phyloP scores from a whole-genome alignment of 2,888 invertebrate species.

The Heliconius cydno region DNA sequence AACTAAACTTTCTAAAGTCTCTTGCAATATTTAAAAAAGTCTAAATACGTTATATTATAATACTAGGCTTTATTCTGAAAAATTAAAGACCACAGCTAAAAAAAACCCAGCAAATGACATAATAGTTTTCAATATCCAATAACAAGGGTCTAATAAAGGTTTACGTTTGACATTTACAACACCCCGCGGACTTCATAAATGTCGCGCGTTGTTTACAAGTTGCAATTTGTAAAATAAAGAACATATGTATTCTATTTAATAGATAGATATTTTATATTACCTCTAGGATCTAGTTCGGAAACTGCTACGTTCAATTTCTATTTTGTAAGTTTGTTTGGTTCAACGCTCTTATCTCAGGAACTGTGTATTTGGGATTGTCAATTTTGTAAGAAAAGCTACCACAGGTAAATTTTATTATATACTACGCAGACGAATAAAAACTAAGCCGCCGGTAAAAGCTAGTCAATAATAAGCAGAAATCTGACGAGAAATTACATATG shows the following conservation, averaged over 20 bases:
- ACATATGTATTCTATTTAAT: not conserved
- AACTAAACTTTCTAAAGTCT: no score
- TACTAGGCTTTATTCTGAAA: not conserved
- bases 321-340: no score
- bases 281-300: no score
- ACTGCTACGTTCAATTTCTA: no score
- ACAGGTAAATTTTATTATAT: no score
- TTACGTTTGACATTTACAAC: constrained; percentile 67
- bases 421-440: no score
- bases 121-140: constrained; percentile 43
- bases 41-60: not conserved
- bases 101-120: constrained; percentile 18
- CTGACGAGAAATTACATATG: no score
- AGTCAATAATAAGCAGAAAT: no score
- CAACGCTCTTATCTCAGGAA: no score
- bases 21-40: not conserved
- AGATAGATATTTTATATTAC: not conserved
- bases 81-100: not conserved
- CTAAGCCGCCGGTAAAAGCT: no score
- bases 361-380: no score
- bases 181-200: constrained; percentile 52
- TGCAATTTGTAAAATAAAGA: constrained; percentile 37
- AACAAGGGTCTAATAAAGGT: constrained; percentile 55
- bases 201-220: constrained; percentile 41
- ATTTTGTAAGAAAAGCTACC: no score